A percentile compares a stretch with the other conserved stretches of the same genome.
Evolutionary conservation across 2,797 vertebrate genomes (phyloP).

Genomic region (Psittacula echo): DNA sequence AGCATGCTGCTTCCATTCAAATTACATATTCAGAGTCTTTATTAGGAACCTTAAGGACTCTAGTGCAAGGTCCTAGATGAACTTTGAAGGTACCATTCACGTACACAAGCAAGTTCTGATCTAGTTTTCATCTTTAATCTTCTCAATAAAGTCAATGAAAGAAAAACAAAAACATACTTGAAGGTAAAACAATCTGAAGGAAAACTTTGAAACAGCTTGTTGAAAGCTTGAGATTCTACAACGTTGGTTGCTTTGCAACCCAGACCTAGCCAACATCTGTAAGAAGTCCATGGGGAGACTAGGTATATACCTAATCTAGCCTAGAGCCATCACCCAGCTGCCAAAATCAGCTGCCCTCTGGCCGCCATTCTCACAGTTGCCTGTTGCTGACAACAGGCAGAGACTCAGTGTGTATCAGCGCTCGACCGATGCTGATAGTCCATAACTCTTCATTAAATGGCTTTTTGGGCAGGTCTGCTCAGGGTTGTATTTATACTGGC

Average conservation of each 20-base stretch:
- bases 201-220: neutral
- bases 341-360: neutral
- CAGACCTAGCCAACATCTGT: too few species aligned
- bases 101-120: neutral
- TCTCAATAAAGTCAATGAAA: neutral
- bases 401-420: neutral
- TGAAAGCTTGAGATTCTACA: neutral
- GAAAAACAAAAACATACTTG: neutral
- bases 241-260: accelerated
- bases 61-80: neutral
- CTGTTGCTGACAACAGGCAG: neutral
- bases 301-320: neutral
- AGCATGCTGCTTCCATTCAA: neutral
- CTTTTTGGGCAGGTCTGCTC: neutral
- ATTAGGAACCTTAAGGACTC: neutral
- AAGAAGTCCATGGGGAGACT: accelerated
- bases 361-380: neutral
- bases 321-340: neutral
- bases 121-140: neutral
- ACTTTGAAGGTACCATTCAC: neutral
- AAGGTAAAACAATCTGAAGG: neutral
- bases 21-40: neutral
- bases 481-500: neutral
- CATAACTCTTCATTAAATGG: neutral
- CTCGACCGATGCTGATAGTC: neutral